Evolutionary conservation across 2,797 vertebrate species (phyloP), one percentile per base, ranked within the genome.

Genomic region (Gobionotothen gibberifrons): DNA sequence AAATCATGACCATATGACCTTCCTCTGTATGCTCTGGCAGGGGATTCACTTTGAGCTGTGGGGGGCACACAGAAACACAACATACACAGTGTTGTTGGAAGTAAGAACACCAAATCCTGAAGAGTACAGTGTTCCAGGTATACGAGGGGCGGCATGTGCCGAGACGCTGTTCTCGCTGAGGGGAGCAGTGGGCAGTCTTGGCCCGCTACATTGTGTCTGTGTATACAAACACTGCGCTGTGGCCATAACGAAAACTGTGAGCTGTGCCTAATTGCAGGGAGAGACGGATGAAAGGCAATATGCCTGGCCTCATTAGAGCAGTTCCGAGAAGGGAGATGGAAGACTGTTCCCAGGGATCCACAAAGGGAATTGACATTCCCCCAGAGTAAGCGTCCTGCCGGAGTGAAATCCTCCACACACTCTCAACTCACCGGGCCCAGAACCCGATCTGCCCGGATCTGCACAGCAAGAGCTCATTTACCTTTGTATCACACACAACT

Each of bases 1-100:
- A 93, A 93, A 93, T 93, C 90, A 93, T 86, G 89, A 92, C 89
- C 93, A 92, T 90, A 93, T 93, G 93, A 93, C 90, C 90, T 89
- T 87, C 78, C 84, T 84, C 64, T 40, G 86, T 87, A 87, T 91
- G 86, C 84, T 82, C 86, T 87, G 86, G 85, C 84, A 86, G 75
- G 32, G 63, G 69, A 77, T 78, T 83, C 81, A 53, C 79, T 84
- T 73, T 69, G 76, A 88, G 86, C 82, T 69, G 84, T 78, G 83
- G 85, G 85, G 87, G 81, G 79, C 76, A 80, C 76, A 78, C 72
- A 73, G 74, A 85, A 87, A 83, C 85, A 84, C 32, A 82, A 82
- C 81, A 83, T 82, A 75, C 44, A 74, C 72, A 53, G 60, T 7
- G 77, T 70, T 76, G 49, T 49, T 66, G 42, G 49, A 70, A 72